phyloP scores from a whole-genome alignment of 1,140 invertebrate genomes.

The Helicoverpa armigera region DNA sequence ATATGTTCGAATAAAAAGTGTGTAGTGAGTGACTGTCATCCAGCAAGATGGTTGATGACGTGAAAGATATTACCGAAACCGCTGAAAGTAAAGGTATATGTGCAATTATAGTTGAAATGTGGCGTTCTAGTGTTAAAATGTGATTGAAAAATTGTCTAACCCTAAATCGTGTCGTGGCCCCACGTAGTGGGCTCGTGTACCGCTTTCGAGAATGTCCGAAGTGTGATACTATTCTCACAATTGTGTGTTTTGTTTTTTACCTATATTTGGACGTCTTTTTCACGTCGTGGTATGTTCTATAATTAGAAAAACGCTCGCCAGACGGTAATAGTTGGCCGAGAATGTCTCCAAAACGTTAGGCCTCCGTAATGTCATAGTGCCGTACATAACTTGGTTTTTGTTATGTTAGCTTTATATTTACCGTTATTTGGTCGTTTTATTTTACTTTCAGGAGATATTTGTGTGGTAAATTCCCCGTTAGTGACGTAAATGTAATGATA shows the following conservation, averaged over 20 bases:
- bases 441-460: conserved; percentile 49
- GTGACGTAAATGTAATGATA: conserved; percentile 52
- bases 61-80: conserved; percentile 85
- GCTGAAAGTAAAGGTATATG: conserved; percentile 85
- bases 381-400: conserved; percentile 58
- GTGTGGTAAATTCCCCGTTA: conserved; percentile 43
- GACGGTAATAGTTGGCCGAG: conserved; percentile 71
- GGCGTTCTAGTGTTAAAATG: conserved; percentile 83
- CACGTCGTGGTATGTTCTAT: conserved; percentile 84
- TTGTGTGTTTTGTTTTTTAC: conserved; percentile 83
- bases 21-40: conserved; percentile 84
- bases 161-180: conserved; percentile 84
- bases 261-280: conserved; percentile 82
- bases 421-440: conserved; percentile 66
- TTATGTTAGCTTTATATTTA: conserved; percentile 63
- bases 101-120: conserved; percentile 82
- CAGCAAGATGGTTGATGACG: conserved; percentile 86
- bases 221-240: conserved; percentile 75
- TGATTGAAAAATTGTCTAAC: conserved; percentile 82
- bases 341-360: conserved; percentile 71
- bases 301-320: conserved; percentile 79
- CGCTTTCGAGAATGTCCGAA: conserved; percentile 83
- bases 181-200: conserved; percentile 80
- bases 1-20: conserved; percentile 86
- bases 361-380: conserved; percentile 65